These are phyloP conservation scores for Sinosuthora webbiana DNA, from an alignment of 2,113 vertebrate species.

Conservation along the genomic window DNA sequence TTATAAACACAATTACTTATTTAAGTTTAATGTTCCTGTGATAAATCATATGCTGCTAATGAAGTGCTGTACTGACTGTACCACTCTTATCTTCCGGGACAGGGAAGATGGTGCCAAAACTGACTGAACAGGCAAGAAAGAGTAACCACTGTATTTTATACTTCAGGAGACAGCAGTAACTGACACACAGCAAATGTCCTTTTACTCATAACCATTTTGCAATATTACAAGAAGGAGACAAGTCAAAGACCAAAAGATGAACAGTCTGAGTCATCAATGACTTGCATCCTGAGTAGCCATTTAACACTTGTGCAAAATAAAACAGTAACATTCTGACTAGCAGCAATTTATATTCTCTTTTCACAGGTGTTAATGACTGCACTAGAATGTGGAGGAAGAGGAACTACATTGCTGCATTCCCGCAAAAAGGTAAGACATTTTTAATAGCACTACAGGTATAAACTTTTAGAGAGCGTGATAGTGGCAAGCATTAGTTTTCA, in stretches of 20 bases:
- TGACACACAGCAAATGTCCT: conserved; percentile 11
- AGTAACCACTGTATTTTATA: conserved; percentile 8
- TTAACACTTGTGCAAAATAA: background rate
- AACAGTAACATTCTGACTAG: background rate
- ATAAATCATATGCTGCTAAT: conserved; percentile 31
- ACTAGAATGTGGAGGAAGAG: background rate
- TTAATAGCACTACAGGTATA: background rate
- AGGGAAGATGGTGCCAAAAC: conserved; percentile 32
- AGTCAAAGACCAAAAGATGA: conserved; percentile 8
- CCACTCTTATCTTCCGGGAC: background rate
- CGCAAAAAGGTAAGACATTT: background rate
- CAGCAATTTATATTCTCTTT: background rate
- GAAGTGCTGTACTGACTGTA: conserved; percentile 15
- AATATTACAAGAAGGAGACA: background rate
- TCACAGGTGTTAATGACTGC: background rate
- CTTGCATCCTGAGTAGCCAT: background rate
- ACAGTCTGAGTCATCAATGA: background rate
- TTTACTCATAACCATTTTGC: background rate
- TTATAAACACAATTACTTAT: conserved; percentile 50
- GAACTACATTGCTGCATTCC: background rate
- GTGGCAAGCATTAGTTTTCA: background rate
- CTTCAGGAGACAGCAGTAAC: conserved; percentile 4
- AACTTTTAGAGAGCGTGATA: background rate
- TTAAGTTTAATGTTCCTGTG: conserved; percentile 15
- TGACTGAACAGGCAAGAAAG: conserved; percentile 3